A percentile compares a stretch with the other conserved stretches of the same genome.
Evolutionary conservation across 2,888 invertebrate genomes (phyloP).

Genomic region (Luperina nickerlii): DNA sequence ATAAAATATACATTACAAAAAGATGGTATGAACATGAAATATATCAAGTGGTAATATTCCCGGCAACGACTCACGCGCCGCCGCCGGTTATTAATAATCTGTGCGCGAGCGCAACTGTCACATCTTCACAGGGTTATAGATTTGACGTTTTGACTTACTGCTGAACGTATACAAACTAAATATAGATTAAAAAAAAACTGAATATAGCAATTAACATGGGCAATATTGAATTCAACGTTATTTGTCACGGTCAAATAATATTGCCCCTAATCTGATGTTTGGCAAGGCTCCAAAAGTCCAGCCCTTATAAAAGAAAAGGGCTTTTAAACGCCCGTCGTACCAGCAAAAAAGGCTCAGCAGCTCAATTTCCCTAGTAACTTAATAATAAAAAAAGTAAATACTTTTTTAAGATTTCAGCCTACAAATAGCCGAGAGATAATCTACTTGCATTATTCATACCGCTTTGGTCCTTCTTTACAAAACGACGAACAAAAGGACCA

Average conservation of each 20-base stretch:
- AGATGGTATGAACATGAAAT: no score
- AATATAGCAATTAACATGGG: no score
- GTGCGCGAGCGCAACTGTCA: no score
- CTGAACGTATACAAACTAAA: no score
- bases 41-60: no score
- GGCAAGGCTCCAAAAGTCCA: not conserved
- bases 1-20: no score
- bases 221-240: not conserved
- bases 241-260: constrained; percentile 5
- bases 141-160: no score
- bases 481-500: constrained; percentile 48
- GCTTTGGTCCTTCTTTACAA: constrained; percentile 37
- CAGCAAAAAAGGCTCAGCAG: constrained; percentile 24
- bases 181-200: no score
- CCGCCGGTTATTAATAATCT: no score
- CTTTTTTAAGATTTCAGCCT: constrained; percentile 47
- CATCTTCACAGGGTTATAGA: no score
- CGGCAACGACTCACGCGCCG: no score
- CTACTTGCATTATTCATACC: constrained; percentile 55
- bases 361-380: constrained; percentile 51
- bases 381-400: constrained; percentile 56
- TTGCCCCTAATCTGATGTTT: constrained; percentile 9
- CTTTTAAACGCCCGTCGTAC: constrained; percentile 19
- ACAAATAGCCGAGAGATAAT: constrained; percentile 49
- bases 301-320: constrained; percentile 16